These are phyloP conservation scores for Apostichopus parvimensis DNA, from an alignment of 35 echinoderm and acorn worm species.

Conservation along the genomic window DNA sequence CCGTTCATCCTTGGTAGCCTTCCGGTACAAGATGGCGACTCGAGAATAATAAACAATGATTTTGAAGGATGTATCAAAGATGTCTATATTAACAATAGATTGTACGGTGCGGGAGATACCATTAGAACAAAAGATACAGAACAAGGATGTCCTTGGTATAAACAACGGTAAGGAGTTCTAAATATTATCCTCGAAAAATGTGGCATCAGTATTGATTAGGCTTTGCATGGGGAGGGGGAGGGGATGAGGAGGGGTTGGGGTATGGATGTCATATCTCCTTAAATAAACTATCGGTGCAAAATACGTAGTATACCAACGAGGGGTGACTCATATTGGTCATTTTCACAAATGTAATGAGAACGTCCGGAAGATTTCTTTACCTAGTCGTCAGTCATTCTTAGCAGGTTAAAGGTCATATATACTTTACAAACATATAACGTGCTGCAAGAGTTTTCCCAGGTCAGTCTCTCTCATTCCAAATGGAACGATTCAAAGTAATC, in stretches of 20 bases:
- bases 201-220: no score
- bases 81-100: constrained; percentile 72
- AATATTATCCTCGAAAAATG: not conserved
- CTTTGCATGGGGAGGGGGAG: no score
- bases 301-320: not conserved
- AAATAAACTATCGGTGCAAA: not conserved
- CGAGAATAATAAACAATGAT: constrained; percentile 74
- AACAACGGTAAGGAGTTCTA: constrained; percentile 22
- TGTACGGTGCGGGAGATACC: constrained; percentile 57
- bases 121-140: constrained; percentile 61
- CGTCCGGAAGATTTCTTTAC: not conserved
- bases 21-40: constrained; percentile 69
- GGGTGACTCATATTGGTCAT: not conserved
- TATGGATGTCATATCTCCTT: not conserved
- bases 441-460: not conserved
- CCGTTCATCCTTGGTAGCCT: constrained; percentile 79
- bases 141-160: constrained; percentile 68
- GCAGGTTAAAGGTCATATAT: no score
- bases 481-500: not conserved
- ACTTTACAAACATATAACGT: not conserved
- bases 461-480: not conserved
- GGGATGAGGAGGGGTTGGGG: not conserved
- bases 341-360: not conserved
- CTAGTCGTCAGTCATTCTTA: no score
- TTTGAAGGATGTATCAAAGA: constrained; percentile 84